These are phyloP conservation scores for Dipodomys stephensi DNA, from an alignment of 2,113 vertebrate genomes.

Conservation along the genomic window DNA sequence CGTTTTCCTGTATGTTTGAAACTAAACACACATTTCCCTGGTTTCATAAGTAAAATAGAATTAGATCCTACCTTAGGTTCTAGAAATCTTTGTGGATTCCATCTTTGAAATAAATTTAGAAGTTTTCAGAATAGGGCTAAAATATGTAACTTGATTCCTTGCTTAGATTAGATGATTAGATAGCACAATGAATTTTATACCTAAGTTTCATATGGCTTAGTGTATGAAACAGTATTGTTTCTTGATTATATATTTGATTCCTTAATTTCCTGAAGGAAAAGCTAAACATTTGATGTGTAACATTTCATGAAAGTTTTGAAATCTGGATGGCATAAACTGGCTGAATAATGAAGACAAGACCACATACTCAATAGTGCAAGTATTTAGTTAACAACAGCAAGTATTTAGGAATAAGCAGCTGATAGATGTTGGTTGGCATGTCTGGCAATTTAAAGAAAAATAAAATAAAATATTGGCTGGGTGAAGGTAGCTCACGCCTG, in stretches of 20 bases:
- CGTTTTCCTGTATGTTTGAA: slow-evolving; percentile 32
- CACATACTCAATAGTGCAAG: slow-evolving; percentile 34
- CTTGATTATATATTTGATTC: slow-evolving; percentile 24
- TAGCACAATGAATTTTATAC: slow-evolving; percentile 31
- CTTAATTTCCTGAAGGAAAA: slow-evolving; percentile 51
- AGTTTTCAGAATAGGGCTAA: slow-evolving; percentile 56
- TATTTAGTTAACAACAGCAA: slow-evolving; percentile 40
- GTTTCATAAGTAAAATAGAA: slow-evolving; percentile 54
- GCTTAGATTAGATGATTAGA: slow-evolving; percentile 12
- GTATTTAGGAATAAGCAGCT: slow-evolving; percentile 36
- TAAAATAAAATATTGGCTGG: too few species aligned
- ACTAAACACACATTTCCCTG: slow-evolving; percentile 34
- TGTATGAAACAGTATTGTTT: slow-evolving; percentile 59
- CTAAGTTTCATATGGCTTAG: slow-evolving; percentile 25
- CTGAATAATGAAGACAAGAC: slow-evolving; percentile 41
- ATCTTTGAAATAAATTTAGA: slow-evolving; percentile 54
- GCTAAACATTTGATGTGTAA: slow-evolving; percentile 40
- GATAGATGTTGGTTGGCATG: neutral
- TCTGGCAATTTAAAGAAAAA: neutral
- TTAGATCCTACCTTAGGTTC: neutral
- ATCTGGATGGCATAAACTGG: slow-evolving; percentile 53
- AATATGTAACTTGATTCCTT: slow-evolving; percentile 13
- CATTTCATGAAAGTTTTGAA: slow-evolving; percentile 47
- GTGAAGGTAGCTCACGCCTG: too few species aligned
- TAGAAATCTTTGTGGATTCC: slow-evolving; percentile 39